Base-by-base conservation (phyloP, 2,797 vertebrate genomes). In the Gambelia wislizenii region DNA sequence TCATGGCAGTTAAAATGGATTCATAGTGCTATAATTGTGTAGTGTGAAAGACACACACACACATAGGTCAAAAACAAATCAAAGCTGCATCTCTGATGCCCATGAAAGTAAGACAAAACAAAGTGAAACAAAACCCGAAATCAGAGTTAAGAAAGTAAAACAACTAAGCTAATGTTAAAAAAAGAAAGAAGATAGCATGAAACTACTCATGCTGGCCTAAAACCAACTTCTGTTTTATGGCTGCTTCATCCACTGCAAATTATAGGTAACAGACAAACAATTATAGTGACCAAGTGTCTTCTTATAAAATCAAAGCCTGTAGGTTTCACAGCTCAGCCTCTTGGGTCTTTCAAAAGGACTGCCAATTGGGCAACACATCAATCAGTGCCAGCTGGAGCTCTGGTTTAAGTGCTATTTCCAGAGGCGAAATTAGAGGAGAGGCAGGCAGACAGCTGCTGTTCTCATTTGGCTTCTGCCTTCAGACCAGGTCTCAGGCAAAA, bases 271-370 rank as follows among this genome's bases (percentile, higher is more conserved):
- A 8, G 83, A 2, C 25, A 61, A 86, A 74, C 42, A 69, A 86
- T 85, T 81, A 88, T 27, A 42, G 14, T 25, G 78, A 76, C 14
- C 6, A 33, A 78, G 36, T 27, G 20, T 74, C 75, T 70, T 64
- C 70, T 72, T 85, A 74, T 83, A 86, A 88, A 88, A 86, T 39
- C 39, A 20, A 61, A 83, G 72, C 52, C 86, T 78, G 74, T 54
- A 78, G 30, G 54, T 54, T 89, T 33, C 88, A 16, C 22, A 84
- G 36, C 91, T 79, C 0, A 1, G 61, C n/a, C 74, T 2, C 64
- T 70, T 52, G 22, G 52, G 64, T 61, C 86, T 89, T 6, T 77
- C 36, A 6, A 89, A 22, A 6, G 44, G 30, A 16, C 20, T 79
- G 87, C 49, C 85, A 74, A 44, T 22, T 39, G 12, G 33, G 39